Percentiles rank a stretch among this genome's conserved stretches.
Evolutionary conservation across 2,888 invertebrate genomes (phyloP).

Genomic region (Plusia festucae): DNA sequence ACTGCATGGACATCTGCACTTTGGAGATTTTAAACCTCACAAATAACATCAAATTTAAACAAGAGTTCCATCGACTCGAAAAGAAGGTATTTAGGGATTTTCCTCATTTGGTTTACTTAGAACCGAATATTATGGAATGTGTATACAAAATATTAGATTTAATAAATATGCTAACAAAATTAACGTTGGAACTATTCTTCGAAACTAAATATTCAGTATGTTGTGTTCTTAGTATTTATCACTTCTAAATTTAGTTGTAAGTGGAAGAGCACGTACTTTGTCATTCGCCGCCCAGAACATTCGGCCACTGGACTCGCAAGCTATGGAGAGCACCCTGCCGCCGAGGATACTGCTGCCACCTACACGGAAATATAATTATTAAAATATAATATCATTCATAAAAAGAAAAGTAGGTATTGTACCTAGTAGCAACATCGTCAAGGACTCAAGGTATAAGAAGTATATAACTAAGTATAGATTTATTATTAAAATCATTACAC

Average conservation of each 20-base stretch:
- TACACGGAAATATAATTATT: constrained; percentile 41
- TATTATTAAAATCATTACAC: too few species aligned
- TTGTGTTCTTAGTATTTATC: constrained; percentile 37
- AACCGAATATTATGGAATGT: constrained; percentile 22
- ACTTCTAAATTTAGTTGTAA: constrained; percentile 32
- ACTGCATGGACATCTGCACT: too few species aligned
- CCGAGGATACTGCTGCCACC: constrained; percentile 89
- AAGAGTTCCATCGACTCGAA: too few species aligned
- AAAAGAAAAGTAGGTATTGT: too few species aligned
- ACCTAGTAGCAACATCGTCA: too few species aligned
- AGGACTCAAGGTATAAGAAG: too few species aligned
- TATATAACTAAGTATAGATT: too few species aligned
- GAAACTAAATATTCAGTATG: constrained; percentile 20
- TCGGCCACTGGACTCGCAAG: constrained; percentile 93
- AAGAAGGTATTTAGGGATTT: neutral
- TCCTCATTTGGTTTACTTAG: constrained; percentile 1
- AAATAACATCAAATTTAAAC: too few species aligned
- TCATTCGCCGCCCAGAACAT: constrained; percentile 96
- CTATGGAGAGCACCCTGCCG: constrained; percentile 91
- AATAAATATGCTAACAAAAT: constrained; percentile 36
- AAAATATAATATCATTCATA: too few species aligned
- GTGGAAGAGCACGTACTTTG: constrained; percentile 80
- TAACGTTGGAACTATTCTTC: constrained; percentile 28
- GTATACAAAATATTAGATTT: constrained; percentile 27
- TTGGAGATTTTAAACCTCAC: too few species aligned